These are phyloP conservation scores for Pegoplata infirma DNA, from an alignment of 2,888 invertebrate genomes.

Conservation along the genomic window DNA sequence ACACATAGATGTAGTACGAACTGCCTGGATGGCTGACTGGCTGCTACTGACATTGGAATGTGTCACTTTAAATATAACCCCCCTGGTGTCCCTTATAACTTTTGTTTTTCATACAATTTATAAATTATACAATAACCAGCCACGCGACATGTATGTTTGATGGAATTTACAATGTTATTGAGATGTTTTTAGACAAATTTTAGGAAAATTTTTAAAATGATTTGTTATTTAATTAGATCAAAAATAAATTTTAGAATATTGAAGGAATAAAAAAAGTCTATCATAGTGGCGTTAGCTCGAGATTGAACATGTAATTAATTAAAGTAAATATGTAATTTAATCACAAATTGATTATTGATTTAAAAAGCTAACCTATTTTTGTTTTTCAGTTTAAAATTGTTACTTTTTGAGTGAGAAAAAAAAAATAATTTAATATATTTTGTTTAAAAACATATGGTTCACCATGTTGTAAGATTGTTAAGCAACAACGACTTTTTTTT, in stretches of 20 bases:
- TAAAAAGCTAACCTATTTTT: too few species aligned
- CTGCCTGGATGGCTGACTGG: slow-evolving; percentile 17
- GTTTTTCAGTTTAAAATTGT: too few species aligned
- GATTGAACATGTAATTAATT: too few species aligned
- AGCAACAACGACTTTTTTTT: slow-evolving; percentile 14
- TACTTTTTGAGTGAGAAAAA: too few species aligned
- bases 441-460: neutral
- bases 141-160: slow-evolving; percentile 34
- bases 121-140: slow-evolving; percentile 56
- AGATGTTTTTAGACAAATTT: neutral
- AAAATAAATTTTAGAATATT: too few species aligned
- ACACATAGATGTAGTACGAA: neutral
- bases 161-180: slow-evolving; percentile 1
- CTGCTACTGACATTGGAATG: slow-evolving; percentile 43
- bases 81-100: slow-evolving; percentile 2
- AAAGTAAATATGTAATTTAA: too few species aligned
- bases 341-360: too few species aligned
- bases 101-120: slow-evolving; percentile 31
- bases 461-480: slow-evolving; percentile 16
- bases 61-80: slow-evolving; percentile 42
- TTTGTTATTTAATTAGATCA: too few species aligned
- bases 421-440: too few species aligned
- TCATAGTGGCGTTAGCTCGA: too few species aligned
- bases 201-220: neutral
- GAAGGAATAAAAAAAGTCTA: too few species aligned